Conservation (phyloP, 1,140 invertebrate species). For the Liolophura sinensis region DNA sequence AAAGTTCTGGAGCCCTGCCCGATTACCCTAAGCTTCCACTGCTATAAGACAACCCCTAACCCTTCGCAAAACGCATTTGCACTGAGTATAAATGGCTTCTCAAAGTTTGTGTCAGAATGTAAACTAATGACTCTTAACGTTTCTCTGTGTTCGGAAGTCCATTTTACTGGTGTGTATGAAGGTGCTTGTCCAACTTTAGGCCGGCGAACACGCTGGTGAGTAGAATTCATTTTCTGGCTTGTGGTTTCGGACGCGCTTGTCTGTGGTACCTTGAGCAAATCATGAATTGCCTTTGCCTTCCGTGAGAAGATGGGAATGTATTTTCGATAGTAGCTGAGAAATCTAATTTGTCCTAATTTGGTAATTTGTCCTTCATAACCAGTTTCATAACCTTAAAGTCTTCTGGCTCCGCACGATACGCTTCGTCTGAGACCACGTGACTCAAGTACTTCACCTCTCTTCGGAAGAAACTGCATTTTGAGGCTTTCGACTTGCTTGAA, state of each 20-base stretch:
- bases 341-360: conserved; percentile 53
- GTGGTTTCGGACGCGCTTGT: conserved; percentile 20
- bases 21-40: conserved; percentile 32
- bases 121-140: conserved; percentile 30
- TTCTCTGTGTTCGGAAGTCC: conserved; percentile 12
- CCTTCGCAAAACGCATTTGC: conserved; percentile 57
- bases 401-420: conserved; percentile 45
- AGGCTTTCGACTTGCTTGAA: conserved; percentile 31
- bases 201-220: neutral
- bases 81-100: conserved; percentile 50
- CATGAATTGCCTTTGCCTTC: conserved; percentile 13
- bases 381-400: conserved; percentile 55
- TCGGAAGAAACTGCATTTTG: conserved; percentile 22
- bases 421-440: conserved; percentile 19
- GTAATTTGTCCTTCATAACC: conserved; percentile 25
- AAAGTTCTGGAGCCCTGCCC: conserved; percentile 30
- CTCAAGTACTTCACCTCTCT: conserved; percentile 24
- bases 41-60: conserved; percentile 56
- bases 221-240: conserved; percentile 1
- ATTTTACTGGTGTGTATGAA: conserved; percentile 10
- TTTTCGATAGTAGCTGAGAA: conserved; percentile 53
- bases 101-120: conserved; percentile 39
- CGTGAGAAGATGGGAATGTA: conserved; percentile 53
- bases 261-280: conserved; percentile 31
- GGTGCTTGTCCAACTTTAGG: conserved; percentile 3